phyloP scores from a whole-genome alignment of 1,140 invertebrate species.

The Drosophila setifemur region DNA sequence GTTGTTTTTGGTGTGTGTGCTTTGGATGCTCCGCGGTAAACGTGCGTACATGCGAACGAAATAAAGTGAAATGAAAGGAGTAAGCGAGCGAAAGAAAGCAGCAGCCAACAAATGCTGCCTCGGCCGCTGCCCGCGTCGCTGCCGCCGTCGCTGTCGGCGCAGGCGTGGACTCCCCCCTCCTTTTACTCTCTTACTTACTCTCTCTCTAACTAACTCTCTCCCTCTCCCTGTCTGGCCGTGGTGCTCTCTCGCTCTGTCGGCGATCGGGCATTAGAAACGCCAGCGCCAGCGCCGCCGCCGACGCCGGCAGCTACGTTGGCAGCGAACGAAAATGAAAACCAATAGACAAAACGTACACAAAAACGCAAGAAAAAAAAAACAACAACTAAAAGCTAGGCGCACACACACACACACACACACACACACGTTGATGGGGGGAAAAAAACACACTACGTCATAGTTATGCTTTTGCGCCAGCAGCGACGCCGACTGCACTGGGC shows the following conservation, averaged over 20 bases:
- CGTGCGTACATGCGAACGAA: conserved; percentile 82
- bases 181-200: not conserved
- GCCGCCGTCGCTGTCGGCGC: conserved; percentile 34
- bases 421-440: no score
- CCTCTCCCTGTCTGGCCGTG: not conserved
- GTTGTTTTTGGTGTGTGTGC: conserved; percentile 11
- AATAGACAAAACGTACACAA: conserved; percentile 72
- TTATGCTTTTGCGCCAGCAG: conserved; percentile 54
- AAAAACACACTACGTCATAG: conserved; percentile 65
- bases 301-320: conserved; percentile 26
- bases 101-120: conserved; percentile 69
- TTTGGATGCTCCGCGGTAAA: conserved; percentile 68
- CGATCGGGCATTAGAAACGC: conserved; percentile 55
- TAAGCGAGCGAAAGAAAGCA: conserved; percentile 82
- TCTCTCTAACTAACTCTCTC: not conserved
- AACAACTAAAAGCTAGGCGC: conserved; percentile 22
- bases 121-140: conserved; percentile 31
- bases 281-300: not conserved
- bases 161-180: conserved; percentile 32
- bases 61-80: conserved; percentile 83
- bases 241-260: conserved; percentile 17
- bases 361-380: conserved; percentile 31
- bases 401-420: conserved; percentile 31
- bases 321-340: conserved; percentile 79
- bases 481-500: conserved; percentile 5